phyloP scores from a whole-genome alignment of 1,140 invertebrate genomes.

The Diorhabda carinulata region DNA sequence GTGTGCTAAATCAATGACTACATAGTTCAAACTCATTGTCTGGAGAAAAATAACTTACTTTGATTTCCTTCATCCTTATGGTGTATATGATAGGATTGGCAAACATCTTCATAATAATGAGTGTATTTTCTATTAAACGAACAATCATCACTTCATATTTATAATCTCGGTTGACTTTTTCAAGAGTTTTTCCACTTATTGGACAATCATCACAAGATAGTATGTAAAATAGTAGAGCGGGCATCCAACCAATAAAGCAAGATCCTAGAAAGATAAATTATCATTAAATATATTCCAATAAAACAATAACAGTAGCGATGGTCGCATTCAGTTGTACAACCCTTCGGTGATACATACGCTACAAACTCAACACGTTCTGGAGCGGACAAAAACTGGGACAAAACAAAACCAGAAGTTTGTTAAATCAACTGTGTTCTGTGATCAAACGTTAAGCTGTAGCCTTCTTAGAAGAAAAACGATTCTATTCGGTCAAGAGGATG shows the following conservation, averaged over 20 bases:
- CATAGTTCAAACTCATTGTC: too few species aligned
- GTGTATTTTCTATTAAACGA: slow-evolving; percentile 46
- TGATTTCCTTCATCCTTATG: slow-evolving; percentile 62
- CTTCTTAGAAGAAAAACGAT: too few species aligned
- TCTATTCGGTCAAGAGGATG: too few species aligned
- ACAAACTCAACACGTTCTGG: too few species aligned
- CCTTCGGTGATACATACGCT: too few species aligned
- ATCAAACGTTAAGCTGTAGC: too few species aligned
- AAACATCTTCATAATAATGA: slow-evolving; percentile 62
- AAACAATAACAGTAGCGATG: too few species aligned
- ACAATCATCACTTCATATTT: slow-evolving; percentile 33
- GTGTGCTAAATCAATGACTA: too few species aligned
- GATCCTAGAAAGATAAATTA: slow-evolving; percentile 51
- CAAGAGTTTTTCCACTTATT: slow-evolving; percentile 30
- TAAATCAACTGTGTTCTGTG: too few species aligned
- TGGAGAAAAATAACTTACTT: slow-evolving; percentile 44
- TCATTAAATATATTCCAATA: background rate
- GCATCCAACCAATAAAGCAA: slow-evolving; percentile 63
- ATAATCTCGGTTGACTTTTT: slow-evolving; percentile 32
- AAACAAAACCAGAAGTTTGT: too few species aligned
- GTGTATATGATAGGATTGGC: slow-evolving; percentile 69
- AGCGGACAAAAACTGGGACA: too few species aligned
- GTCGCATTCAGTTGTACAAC: too few species aligned
- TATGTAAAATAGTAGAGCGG: slow-evolving; percentile 55
- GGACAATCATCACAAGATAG: slow-evolving; percentile 55